Base-by-base conservation (phyloP, 2,797 vertebrate species). In the Bradypodion pumilum region DNA sequence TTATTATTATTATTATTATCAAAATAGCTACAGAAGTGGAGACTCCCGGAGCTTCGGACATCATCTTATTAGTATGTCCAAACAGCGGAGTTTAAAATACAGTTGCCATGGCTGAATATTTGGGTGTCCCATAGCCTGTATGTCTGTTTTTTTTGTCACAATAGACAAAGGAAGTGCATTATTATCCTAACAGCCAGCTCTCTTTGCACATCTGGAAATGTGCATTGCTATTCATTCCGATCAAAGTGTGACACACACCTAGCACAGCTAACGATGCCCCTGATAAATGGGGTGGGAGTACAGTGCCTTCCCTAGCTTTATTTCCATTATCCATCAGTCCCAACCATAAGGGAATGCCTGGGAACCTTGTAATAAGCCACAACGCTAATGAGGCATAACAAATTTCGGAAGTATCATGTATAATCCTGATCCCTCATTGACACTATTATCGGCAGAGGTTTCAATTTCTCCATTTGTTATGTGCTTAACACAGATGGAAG, bases 391-490 rank as follows among this genome's bases (percentile, higher is more conserved):
- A 95, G 95, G 95, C 94, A 94, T 90, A 94, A 95, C 95, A 93
- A 94, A 95, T 94, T 90, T 91, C 91, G 93, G 91, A 93, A 95
- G 94, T 90, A 94, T 96, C 95, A 89, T 94, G 94, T 92, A 91
- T 92, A 95, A 94, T 95, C 93, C 94, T 94, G 94, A 95, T 95
- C 93, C 94, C 92, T 94, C 92, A 94, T 95, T 95, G 95, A 95
- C 95, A 95, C 94, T 87, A 94, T 93, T 93, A 94, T 93, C 92
- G 88, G 85, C 86, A 90, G 91, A 91, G 93, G 92, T 96, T 94
- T 89, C 90, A 89, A 52, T 35, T 89, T 90, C 82, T 91, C 91
- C 91, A 91, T 96, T 96, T 94, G 93, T 95, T 94, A 94, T 87
- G 66, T 87, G 82, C 89, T 91, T 91, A 81, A 91, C 76, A 73